A percentile compares a stretch with the other conserved stretches of the same genome.
Conservation (phyloP, 2,113 vertebrate species). For the Propithecus coquereli region DNA sequence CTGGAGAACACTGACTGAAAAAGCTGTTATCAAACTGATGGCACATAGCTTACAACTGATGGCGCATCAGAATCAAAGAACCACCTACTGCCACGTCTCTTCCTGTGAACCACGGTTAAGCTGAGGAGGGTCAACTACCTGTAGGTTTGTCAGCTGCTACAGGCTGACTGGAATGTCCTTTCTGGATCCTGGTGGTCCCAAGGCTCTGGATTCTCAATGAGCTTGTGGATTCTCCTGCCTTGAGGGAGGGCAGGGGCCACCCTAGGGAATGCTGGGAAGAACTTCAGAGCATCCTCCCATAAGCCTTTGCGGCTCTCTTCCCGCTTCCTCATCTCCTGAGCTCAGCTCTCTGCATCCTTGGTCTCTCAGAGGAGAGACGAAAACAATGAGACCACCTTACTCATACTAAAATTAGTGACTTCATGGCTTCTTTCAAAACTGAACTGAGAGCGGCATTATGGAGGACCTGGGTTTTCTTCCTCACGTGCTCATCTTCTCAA, state of each 20-base stretch:
- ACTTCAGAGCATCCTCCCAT: not conserved
- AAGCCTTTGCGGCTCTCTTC: not conserved
- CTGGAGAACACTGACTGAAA: not conserved
- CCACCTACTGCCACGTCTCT: not conserved
- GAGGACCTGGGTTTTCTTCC: not conserved
- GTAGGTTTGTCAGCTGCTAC: not conserved
- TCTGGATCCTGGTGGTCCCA: not conserved
- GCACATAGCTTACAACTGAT: not conserved
- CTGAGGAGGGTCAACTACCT: not conserved
- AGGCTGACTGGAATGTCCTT: not conserved
- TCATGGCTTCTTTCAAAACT: not conserved
- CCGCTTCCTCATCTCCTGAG: fast-evolving
- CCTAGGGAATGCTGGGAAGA: not conserved
- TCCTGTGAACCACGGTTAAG: not conserved
- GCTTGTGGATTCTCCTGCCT: not conserved
- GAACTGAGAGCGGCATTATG: fast-evolving
- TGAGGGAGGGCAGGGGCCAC: not conserved
- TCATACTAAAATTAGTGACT: not conserved
- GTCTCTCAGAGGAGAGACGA: not conserved
- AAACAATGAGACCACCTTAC: not conserved
- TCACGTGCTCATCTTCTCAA: not conserved
- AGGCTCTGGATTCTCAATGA: not conserved
- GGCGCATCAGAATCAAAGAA: not conserved
- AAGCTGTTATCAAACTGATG: not conserved
- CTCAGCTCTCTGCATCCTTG: not conserved